These are phyloP conservation scores for Scolopax rusticola DNA, from an alignment of 2,797 vertebrate species.

Conservation along the genomic window DNA sequence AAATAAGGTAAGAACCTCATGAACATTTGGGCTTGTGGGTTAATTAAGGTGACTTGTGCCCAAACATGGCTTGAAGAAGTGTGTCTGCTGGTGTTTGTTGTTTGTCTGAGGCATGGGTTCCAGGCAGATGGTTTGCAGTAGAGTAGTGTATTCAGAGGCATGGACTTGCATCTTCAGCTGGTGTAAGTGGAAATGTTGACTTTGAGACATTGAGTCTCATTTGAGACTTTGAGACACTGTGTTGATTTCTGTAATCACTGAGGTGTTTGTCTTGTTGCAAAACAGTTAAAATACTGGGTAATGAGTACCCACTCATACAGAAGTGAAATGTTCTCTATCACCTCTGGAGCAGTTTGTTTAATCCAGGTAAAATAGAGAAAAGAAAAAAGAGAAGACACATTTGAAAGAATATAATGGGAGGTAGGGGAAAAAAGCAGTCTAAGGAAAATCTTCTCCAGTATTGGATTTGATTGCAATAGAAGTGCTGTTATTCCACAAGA, in stretches of 20 bases:
- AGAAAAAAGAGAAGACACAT: not conserved
- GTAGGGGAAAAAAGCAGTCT: not conserved
- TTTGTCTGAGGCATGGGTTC: not conserved
- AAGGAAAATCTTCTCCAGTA: not conserved
- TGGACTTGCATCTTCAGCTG: not conserved
- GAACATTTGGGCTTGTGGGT: not conserved
- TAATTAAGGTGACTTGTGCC: not conserved
- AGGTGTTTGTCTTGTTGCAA: not conserved
- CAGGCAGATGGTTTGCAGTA: not conserved
- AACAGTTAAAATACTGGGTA: not conserved
- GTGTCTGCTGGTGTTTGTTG: not conserved
- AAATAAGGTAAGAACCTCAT: not conserved
- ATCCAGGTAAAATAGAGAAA: not conserved
- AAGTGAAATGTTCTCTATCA: not conserved
- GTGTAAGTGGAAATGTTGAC: not conserved
- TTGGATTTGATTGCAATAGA: not conserved
- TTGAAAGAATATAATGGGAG: not conserved
- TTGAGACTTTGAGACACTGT: not conserved
- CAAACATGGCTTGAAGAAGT: not conserved
- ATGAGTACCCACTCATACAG: not conserved
- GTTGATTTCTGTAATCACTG: not conserved
- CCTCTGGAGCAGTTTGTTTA: not conserved
- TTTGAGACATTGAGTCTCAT: too few species aligned
- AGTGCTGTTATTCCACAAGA: not conserved
- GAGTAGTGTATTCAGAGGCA: not conserved